Evolutionary conservation across 2,888 invertebrate genomes (phyloP).

Genomic region (Diaperis boleti): DNA sequence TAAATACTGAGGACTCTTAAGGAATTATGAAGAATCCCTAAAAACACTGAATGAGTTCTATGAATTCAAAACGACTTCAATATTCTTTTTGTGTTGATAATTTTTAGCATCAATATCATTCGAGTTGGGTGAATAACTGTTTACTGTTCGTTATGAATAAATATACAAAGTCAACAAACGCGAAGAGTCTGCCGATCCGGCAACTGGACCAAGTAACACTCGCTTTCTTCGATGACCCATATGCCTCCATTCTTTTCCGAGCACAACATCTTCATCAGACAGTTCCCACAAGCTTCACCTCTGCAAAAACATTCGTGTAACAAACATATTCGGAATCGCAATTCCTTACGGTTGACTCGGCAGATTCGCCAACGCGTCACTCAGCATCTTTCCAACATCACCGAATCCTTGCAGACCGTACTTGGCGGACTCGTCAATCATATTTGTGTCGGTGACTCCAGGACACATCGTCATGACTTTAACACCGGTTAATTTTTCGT

Average conservation of each 20-base stretch:
- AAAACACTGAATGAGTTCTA: too few relatives aligned
- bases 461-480: constrained; percentile 61
- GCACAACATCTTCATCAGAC: constrained; percentile 56
- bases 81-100: too few relatives aligned
- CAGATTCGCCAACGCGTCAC: constrained; percentile 47
- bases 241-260: constrained; percentile 67
- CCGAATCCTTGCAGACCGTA: constrained; percentile 40
- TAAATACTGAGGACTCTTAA: too few relatives aligned
- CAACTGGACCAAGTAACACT: constrained; percentile 43
- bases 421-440: constrained; percentile 47
- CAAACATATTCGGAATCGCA: not conserved
- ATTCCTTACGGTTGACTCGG: constrained; percentile 56
- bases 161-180: not conserved
- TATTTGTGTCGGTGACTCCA: constrained; percentile 56
- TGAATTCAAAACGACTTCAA: too few relatives aligned
- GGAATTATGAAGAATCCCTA: too few relatives aligned
- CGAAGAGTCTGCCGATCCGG: constrained; percentile 34
- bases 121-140: too few relatives aligned
- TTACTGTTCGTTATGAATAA: too few relatives aligned
- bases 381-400: constrained; percentile 39
- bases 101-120: too few relatives aligned
- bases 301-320: constrained; percentile 25
- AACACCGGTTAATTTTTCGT: constrained; percentile 53
- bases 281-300: constrained; percentile 50
- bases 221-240: constrained; percentile 66